A percentile compares a stretch with the other conserved stretches of the same genome.
Conservation (phyloP, 2,888 invertebrate species). For the Meta bourneti region DNA sequence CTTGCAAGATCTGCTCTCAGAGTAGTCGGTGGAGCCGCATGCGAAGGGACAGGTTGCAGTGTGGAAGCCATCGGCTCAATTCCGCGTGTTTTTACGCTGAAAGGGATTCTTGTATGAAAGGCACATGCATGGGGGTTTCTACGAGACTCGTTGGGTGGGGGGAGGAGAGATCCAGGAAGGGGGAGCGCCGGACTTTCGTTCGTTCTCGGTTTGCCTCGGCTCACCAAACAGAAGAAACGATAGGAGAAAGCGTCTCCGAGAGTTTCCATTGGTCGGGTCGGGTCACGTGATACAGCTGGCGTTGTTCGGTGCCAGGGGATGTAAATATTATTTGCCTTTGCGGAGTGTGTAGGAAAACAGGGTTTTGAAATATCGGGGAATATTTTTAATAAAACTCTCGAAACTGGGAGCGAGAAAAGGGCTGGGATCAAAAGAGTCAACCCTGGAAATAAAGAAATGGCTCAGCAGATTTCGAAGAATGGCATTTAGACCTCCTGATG, state of each 20-base stretch:
- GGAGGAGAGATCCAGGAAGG: slow-evolving; percentile 9
- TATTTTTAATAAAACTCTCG: neutral
- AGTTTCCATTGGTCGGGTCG: slow-evolving; percentile 47
- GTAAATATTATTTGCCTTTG: slow-evolving; percentile 64
- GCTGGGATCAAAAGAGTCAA: neutral
- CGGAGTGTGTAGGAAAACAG: slow-evolving; percentile 29
- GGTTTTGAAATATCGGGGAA: neutral
- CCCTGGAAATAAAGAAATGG: no score
- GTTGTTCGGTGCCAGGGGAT: slow-evolving; percentile 42
- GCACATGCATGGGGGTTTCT: slow-evolving; percentile 57
- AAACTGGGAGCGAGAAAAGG: neutral
- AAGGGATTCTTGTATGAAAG: slow-evolving; percentile 64
- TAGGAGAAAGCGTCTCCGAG: slow-evolving; percentile 63
- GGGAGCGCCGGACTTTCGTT: slow-evolving; percentile 64
- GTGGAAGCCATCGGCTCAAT: slow-evolving; percentile 15
- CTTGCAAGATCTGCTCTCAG: neutral
- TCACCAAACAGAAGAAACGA: slow-evolving; percentile 73
- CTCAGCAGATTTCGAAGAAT: no score
- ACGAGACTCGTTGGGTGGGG: slow-evolving; percentile 33
- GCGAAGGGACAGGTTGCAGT: neutral
- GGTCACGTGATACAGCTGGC: slow-evolving; percentile 71
- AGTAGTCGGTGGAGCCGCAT: neutral
- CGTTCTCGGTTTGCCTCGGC: slow-evolving; percentile 52
- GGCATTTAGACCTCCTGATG: no score
- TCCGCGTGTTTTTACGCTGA: slow-evolving; percentile 63